Conservation (phyloP, 1,140 invertebrate species). For the Eciton burchellii region DNA sequence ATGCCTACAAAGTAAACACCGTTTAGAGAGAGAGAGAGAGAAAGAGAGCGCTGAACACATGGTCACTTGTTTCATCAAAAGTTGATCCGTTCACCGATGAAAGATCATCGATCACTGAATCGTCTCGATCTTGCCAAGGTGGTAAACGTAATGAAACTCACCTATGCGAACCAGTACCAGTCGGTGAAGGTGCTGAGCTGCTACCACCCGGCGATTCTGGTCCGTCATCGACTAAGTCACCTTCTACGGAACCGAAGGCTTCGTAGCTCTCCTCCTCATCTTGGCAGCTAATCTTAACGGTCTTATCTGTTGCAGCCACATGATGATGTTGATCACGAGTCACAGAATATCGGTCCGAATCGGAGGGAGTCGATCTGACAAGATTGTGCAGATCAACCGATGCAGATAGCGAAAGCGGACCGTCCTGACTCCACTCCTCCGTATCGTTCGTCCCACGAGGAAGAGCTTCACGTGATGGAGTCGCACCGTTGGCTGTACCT, state of each 20-base stretch:
- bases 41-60: too few species aligned
- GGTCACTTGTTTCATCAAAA: too few species aligned
- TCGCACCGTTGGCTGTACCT: constrained; percentile 38
- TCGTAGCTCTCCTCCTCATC: constrained; percentile 83
- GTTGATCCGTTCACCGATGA: too few species aligned
- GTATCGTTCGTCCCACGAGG: constrained; percentile 15
- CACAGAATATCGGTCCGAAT: constrained; percentile 71
- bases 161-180: constrained; percentile 77
- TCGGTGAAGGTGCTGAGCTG: constrained; percentile 82
- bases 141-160: constrained; percentile 56
- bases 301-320: background rate
- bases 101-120: background rate
- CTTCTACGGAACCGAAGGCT: constrained; percentile 80
- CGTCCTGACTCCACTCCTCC: constrained; percentile 76
- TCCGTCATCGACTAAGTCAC: constrained; percentile 75
- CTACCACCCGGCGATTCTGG: constrained; percentile 79
- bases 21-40: too few species aligned
- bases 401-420: constrained; percentile 77
- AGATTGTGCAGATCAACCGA: constrained; percentile 73
- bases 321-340: constrained; percentile 66
- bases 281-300: constrained; percentile 62
- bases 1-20: too few species aligned
- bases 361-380: constrained; percentile 66
- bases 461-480: constrained; percentile 63
- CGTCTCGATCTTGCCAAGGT: background rate